These are phyloP conservation scores for Corbicula japonica DNA, from an alignment of 2,888 invertebrate genomes.

Conservation along the genomic window DNA sequence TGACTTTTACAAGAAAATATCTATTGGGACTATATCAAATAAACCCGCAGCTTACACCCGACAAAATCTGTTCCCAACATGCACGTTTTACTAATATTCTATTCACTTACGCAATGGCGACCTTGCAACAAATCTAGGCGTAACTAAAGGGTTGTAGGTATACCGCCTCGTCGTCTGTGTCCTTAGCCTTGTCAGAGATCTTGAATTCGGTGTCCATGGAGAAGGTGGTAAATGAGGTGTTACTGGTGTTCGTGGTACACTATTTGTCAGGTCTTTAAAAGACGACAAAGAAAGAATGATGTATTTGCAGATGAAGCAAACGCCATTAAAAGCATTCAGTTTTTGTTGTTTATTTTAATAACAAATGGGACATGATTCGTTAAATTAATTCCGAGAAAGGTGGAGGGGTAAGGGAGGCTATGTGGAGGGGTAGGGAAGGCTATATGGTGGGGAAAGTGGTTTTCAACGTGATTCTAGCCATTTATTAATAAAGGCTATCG, in stretches of 20 bases:
- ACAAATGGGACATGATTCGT: no score
- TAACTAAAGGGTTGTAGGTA: conserved; percentile 15
- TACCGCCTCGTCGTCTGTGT: background rate
- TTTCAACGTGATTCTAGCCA: no score
- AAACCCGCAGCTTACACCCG: no score
- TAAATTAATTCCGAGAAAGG: background rate
- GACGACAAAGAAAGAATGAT: background rate
- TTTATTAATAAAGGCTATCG: no score
- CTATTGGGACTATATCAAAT: background rate
- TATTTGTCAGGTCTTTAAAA: conserved; percentile 12
- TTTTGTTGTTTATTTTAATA: background rate
- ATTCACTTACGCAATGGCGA: conserved; percentile 16
- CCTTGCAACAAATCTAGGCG: conserved; percentile 5
- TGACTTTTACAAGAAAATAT: background rate
- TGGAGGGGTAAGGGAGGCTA: background rate
- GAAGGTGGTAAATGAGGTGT: background rate
- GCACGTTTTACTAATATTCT: no score
- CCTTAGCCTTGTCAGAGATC: conserved; percentile 5
- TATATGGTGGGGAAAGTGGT: no score
- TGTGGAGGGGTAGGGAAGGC: no score
- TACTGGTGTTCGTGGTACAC: conserved; percentile 28
- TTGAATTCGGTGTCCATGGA: conserved; percentile 15
- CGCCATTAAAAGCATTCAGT: background rate
- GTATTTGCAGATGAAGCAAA: background rate
- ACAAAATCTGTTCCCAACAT: no score